Evolutionary conservation across 2,113 vertebrate genomes (phyloP), one percentile per base, ranked within the genome.

Genomic region (Pterocles gutturalis): DNA sequence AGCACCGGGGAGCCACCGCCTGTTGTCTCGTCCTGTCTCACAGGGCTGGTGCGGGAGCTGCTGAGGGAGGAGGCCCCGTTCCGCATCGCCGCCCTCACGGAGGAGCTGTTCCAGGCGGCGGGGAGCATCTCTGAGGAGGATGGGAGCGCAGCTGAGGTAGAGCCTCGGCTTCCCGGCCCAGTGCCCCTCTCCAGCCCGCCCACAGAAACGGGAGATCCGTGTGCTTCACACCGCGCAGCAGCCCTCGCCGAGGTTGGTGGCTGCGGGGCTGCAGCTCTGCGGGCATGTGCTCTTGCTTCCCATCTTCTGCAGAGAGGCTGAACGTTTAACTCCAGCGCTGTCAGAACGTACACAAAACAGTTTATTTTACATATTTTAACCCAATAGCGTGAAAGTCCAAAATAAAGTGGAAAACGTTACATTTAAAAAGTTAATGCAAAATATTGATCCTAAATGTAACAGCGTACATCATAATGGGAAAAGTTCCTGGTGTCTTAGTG

Each of bases 91-190:
- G 97, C 98, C 7, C 83, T 97, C 64, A 98, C 98, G 70, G 98
- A 99, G 53, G 97, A 94, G 82, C 96, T 99, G 13, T 99, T 98
- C 90, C 83, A 60, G 70, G 97, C 98, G 79, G 95, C 98, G 25
- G 95, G 83, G 90, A 82, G 81, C 64, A 10, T 98, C 31, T 96
- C 98, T 28, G 82, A 89, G 36, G 78, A 70, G 45, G 87, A 10
- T 13, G 51, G 79, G 22, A 62, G 75, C 53, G 97, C 97, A 72
- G 36, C 36, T 17, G 89, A 96, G 96, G 94, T 92, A 79, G 58
- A 88, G 70, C 33, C 19, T 4, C 22, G 2, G 21, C 25, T 36
- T 18, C 7, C 85, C 13, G 11, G 49, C 64, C 17, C 21, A 5
- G 2, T 2, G 12, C 16, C 24, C 4, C 13, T 17, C 14, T 17